These are phyloP conservation scores for Synanthedon andrenaeformis DNA, from an alignment of 2,888 invertebrate genomes.

Conservation along the genomic window DNA sequence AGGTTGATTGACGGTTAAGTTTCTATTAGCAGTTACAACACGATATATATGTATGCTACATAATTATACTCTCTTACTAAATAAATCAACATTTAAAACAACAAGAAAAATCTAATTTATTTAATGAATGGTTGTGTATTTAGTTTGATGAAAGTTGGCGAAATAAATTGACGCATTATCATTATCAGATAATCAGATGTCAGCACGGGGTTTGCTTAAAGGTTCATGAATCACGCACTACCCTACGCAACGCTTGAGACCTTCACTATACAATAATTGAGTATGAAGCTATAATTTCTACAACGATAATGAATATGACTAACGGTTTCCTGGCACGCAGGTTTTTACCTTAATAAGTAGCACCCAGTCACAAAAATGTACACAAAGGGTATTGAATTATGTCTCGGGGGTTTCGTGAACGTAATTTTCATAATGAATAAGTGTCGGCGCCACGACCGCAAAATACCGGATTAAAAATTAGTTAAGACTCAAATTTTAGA, in stretches of 20 bases:
- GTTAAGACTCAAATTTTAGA: too few relatives aligned
- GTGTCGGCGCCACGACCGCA: slow-evolving; percentile 10
- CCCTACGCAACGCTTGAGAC: slow-evolving; percentile 26
- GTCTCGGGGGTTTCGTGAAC: slow-evolving; percentile 21
- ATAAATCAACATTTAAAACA: too few relatives aligned
- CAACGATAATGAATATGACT: slow-evolving; percentile 60
- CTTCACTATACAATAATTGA: slow-evolving; percentile 44
- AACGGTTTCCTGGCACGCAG: slow-evolving; percentile 54
- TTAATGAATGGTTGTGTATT: not conserved
- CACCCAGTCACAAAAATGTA: slow-evolving; percentile 34
- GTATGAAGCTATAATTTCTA: slow-evolving; percentile 58
- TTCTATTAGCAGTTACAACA: too few relatives aligned
- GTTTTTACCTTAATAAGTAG: slow-evolving; percentile 53
- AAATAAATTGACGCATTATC: not conserved
- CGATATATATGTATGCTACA: too few relatives aligned
- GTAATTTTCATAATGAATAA: slow-evolving; percentile 20
- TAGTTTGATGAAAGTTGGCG: not conserved
- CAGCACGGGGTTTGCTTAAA: slow-evolving; percentile 24
- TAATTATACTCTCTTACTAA: too few relatives aligned
- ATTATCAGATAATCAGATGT: slow-evolving; percentile 23
- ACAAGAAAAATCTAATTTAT: too few relatives aligned
- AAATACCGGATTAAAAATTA: not conserved
- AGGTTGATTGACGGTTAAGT: too few relatives aligned
- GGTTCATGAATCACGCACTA: slow-evolving; percentile 47
- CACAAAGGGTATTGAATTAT: slow-evolving; percentile 46